Evolutionary conservation across 2,797 vertebrate genomes (phyloP), one percentile per base, ranked within the genome.

Genomic region (Pogonophryne albipinna): DNA sequence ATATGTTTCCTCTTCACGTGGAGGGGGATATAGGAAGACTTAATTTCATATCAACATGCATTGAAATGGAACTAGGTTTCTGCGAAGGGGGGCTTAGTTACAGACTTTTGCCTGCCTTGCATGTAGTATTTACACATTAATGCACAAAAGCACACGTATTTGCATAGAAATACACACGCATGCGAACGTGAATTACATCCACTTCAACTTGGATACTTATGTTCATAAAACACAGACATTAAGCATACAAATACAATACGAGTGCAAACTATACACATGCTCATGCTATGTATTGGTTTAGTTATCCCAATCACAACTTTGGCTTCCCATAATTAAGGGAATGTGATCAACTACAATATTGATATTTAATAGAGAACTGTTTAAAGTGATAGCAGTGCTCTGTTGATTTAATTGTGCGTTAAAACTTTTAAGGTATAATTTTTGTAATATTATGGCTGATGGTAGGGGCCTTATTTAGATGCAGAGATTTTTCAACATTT

Each of bases 21-120:
- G 71, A 71, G 67, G 60, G 76, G 70, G 34, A 38, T 27, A 80
- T 61, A 82, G 73, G 73, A 74, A 87, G 78, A 86, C 82, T 89
- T 92, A 80, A 93, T 93, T 93, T 82, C 75, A 81, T 72, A 87
- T 86, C 85, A 80, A 59, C 67, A 80, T 91, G 84, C 78, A 91
- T 93, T 88, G 81, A 83, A 89, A 87, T 89, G 84, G 75, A 71
- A 76, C 71, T 82, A 65, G 66, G 69, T 86, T 27, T 85, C 80
- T 84, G 82, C 74, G 75, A 79, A 65, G 66, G 80, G 82, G 76
- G 71, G 23, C 10, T 78, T 82, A 58, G 84, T 87, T 79, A 85
- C 34, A 74, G n/a, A 69, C 42, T 60, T 76, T 61, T 46, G 16
- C 27, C 19, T 46, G 64, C 49, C 66, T 49, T 44, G 9, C 60